A percentile compares a stretch with the other conserved stretches of the same genome.
Evolutionary conservation across 1,140 invertebrate genomes (phyloP).

Genomic region (Oryctes rhinoceros): DNA sequence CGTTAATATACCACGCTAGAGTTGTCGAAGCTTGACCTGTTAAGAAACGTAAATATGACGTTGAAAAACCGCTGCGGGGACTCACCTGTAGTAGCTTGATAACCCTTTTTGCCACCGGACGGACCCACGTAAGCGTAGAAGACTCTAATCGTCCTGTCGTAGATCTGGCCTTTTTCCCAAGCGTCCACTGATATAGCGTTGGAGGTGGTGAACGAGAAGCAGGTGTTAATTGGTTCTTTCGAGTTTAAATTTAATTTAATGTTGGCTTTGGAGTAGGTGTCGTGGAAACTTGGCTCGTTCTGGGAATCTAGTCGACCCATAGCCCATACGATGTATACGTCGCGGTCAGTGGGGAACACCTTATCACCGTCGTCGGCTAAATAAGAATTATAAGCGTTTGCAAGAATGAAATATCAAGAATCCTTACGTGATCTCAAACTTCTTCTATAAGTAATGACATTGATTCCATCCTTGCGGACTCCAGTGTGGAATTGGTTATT

Average conservation of each 20-base stretch:
- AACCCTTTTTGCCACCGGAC: constrained; percentile 79
- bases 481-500: constrained; percentile 80
- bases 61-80: neutral
- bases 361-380: constrained; percentile 82
- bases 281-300: constrained; percentile 85
- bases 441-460: constrained; percentile 80
- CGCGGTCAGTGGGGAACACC: constrained; percentile 72
- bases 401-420: neutral
- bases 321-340: constrained; percentile 83
- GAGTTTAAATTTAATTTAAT: constrained; percentile 73
- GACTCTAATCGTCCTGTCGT: constrained; percentile 78
- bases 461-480: constrained; percentile 76
- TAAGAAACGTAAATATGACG: constrained; percentile 38
- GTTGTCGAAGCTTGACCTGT: constrained; percentile 67
- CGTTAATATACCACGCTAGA: constrained; percentile 87
- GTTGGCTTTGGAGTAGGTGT: constrained; percentile 77
- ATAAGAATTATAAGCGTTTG: constrained; percentile 46
- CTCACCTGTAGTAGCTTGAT: constrained; percentile 77
- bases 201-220: constrained; percentile 73
- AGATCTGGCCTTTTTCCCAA: constrained; percentile 82
- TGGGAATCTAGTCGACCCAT: constrained; percentile 81
- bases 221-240: constrained; percentile 71
- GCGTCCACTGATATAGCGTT: constrained; percentile 63
- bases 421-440: constrained; percentile 75
- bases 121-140: constrained; percentile 83